Evolutionary conservation across 1,140 invertebrate species (phyloP).

Genomic region (Brachionus manjavacas): DNA sequence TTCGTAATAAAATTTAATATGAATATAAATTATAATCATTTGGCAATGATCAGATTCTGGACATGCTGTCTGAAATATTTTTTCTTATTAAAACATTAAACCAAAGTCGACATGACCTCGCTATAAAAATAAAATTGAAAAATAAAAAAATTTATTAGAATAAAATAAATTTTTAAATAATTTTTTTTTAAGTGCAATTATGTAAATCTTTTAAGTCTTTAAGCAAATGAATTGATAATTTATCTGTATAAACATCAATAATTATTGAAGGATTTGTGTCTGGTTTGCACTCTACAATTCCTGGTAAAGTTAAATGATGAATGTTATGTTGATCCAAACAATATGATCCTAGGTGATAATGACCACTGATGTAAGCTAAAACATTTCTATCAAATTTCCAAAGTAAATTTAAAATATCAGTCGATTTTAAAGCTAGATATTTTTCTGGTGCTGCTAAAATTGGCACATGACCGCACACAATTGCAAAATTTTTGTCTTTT

Average conservation of each 20-base stretch:
- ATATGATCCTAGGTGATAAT: slow-evolving; percentile 50
- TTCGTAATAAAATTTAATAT: too few species aligned
- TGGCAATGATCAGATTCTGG: too few species aligned
- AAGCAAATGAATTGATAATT: slow-evolving; percentile 44
- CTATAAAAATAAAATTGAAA: too few species aligned
- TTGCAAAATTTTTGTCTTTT: slow-evolving; percentile 44
- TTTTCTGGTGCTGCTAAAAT: slow-evolving; percentile 45
- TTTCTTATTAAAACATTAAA: too few species aligned
- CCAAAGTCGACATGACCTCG: too few species aligned
- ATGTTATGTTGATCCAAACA: slow-evolving; percentile 48
- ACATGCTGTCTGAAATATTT: too few species aligned
- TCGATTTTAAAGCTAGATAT: slow-evolving; percentile 51
- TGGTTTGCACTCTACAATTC: slow-evolving; percentile 50
- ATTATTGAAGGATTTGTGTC: slow-evolving; percentile 49
- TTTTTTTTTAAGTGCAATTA: too few species aligned
- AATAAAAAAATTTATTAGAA: too few species aligned
- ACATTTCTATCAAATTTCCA: slow-evolving; percentile 47
- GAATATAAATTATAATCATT: too few species aligned
- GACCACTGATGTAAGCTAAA: slow-evolving; percentile 50
- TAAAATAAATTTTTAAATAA: too few species aligned
- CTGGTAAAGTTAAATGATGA: slow-evolving; percentile 50
- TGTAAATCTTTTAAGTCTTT: not conserved
- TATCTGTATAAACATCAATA: slow-evolving; percentile 47
- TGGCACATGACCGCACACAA: slow-evolving; percentile 50
- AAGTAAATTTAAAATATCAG: slow-evolving; percentile 48